phyloP scores from a whole-genome alignment of 2,797 vertebrate species.

The Anas capensis region DNA sequence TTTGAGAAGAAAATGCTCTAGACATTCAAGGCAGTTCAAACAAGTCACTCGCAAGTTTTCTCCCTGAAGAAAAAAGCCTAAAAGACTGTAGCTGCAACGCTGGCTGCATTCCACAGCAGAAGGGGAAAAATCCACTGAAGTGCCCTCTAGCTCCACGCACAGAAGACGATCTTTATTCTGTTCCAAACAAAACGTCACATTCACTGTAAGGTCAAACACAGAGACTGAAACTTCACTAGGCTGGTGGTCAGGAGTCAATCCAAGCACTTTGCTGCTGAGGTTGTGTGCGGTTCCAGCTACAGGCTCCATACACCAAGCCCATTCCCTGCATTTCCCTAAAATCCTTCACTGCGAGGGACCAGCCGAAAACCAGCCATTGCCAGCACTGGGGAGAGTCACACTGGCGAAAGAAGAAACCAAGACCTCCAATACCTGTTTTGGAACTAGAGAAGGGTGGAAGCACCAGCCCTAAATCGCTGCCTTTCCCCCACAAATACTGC shows the following conservation, averaged over 20 bases:
- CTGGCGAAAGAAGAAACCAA: neutral
- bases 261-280: neutral
- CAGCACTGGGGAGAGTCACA: neutral
- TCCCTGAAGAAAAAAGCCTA: neutral
- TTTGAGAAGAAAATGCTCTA: neutral
- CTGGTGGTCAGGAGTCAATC: neutral
- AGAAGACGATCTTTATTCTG: neutral
- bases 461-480: neutral
- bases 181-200: neutral
- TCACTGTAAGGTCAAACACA: neutral
- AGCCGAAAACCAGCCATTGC: neutral
- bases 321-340: rapidly evolving
- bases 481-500: neutral
- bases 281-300: neutral
- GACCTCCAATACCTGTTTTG: neutral
- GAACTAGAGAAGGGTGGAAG: neutral
- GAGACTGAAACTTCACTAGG: neutral
- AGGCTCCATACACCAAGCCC: neutral
- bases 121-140: neutral
- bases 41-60: constrained; percentile 7
- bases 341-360: rapidly evolving
- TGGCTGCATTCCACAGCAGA: constrained; percentile 25
- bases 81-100: neutral
- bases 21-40: constrained; percentile 16
- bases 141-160: neutral